phyloP scores from a whole-genome alignment of 2,888 invertebrate species.

The Chaetogeoica ovagalla region DNA sequence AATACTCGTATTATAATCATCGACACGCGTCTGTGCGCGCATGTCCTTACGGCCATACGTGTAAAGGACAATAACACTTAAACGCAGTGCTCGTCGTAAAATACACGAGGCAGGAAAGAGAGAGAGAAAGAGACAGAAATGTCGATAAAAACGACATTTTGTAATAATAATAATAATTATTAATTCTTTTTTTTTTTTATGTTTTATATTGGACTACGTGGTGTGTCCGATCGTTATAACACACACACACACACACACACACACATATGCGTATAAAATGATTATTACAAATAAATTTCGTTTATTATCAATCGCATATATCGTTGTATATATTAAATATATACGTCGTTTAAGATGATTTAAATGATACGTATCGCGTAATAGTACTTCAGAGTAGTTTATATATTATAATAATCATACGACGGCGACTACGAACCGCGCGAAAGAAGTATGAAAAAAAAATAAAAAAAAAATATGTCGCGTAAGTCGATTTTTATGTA shows the following conservation, averaged over 20 bases:
- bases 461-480: neutral
- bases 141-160: too few species aligned
- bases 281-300: conserved; percentile 32
- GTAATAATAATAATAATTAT: too few species aligned
- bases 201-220: neutral
- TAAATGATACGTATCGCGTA: neutral
- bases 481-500: conserved; percentile 9
- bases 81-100: too few species aligned
- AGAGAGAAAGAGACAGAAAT: too few species aligned
- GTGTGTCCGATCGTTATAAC: too few species aligned
- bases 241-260: too few species aligned
- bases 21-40: too few species aligned
- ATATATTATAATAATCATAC: neutral
- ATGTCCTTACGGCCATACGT: too few species aligned
- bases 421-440: neutral
- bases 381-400: neutral
- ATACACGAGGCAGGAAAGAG: too few species aligned
- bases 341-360: conserved; percentile 14
- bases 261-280: neutral
- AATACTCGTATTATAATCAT: too few species aligned
- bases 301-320: conserved; percentile 1
- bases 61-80: too few species aligned
- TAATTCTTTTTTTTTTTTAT: neutral
- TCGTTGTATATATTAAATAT: too few species aligned
- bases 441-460: neutral